Percentiles rank a stretch among this genome's conserved stretches.
These are phyloP conservation scores for Microtus ochrogaster DNA, from an alignment of 2,113 vertebrate genomes.

Conservation along the genomic window DNA sequence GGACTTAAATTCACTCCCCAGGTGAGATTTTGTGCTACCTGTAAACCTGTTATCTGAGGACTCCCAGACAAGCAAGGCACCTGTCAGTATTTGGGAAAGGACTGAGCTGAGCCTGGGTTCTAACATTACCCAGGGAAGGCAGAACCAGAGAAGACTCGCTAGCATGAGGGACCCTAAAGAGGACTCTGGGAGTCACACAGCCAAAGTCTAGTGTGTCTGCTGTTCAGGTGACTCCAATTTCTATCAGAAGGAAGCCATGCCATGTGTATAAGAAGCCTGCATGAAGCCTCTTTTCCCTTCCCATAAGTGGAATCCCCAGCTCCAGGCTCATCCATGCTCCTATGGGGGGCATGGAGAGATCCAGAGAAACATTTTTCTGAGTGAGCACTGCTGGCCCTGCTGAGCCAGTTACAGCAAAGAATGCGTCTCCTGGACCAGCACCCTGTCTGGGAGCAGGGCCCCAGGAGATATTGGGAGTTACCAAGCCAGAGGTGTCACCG, in stretches of 20 bases:
- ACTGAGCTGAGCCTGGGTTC: neutral
- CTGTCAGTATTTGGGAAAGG: neutral
- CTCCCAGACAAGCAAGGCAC: neutral
- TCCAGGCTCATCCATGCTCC: neutral
- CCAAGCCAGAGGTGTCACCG: neutral
- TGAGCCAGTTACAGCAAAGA: neutral
- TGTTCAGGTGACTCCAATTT: neutral
- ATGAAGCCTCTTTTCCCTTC: neutral
- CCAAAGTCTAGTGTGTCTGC: neutral
- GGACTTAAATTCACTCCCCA: neutral
- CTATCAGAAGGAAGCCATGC: neutral
- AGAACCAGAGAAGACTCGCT: neutral
- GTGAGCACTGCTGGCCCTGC: neutral
- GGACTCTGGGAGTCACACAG: neutral
- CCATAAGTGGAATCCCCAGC: neutral
- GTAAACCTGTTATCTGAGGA: neutral
- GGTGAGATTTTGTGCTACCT: neutral
- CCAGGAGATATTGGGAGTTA: neutral
- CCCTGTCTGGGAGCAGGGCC: neutral
- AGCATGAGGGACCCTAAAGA: neutral
- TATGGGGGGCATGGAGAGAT: rapidly evolving
- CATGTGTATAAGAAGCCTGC: neutral
- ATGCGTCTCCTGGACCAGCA: neutral
- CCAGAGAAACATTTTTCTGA: neutral
- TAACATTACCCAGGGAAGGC: neutral